phyloP scores from a whole-genome alignment of 2,888 invertebrate species.

The Stenotaenia linearis region DNA sequence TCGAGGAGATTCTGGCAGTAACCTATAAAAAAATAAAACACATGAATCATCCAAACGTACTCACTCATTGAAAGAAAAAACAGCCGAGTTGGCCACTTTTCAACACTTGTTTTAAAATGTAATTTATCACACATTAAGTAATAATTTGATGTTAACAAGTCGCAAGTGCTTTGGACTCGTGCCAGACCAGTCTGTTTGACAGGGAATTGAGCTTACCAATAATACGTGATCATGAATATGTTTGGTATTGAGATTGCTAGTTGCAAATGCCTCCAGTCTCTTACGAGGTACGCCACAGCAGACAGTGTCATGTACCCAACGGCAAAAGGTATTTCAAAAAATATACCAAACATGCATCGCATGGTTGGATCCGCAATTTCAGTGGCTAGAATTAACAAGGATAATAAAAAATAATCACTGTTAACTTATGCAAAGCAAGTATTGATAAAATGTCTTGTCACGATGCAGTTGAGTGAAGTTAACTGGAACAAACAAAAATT shows the following conservation, averaged over 20 bases:
- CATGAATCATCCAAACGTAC: too few species aligned
- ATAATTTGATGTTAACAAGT: too few species aligned
- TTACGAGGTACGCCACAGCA: conserved; percentile 9
- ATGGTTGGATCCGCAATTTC: conserved; percentile 21
- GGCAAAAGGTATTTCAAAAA: conserved; percentile 30
- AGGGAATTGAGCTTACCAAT: neutral
- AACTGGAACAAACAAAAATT: neutral
- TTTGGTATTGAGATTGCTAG: conserved; percentile 8
- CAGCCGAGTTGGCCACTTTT: too few species aligned
- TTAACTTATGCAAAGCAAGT: neutral
- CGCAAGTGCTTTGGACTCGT: too few species aligned
- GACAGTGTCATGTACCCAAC: conserved; percentile 27
- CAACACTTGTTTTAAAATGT: too few species aligned
- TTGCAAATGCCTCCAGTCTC: conserved; percentile 21
- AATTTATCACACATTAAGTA: too few species aligned
- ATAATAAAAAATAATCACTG: neutral
- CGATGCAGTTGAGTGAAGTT: neutral
- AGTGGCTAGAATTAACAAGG: conserved; percentile 18
- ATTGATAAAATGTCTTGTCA: neutral
- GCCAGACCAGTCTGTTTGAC: neutral
- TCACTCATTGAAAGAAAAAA: too few species aligned
- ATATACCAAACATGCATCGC: conserved; percentile 28
- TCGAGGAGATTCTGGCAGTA: conserved; percentile 28
- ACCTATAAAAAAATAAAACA: neutral
- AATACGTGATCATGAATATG: neutral